Conservation (phyloP, 2,797 vertebrate genomes). For the Alcedo atthis region DNA sequence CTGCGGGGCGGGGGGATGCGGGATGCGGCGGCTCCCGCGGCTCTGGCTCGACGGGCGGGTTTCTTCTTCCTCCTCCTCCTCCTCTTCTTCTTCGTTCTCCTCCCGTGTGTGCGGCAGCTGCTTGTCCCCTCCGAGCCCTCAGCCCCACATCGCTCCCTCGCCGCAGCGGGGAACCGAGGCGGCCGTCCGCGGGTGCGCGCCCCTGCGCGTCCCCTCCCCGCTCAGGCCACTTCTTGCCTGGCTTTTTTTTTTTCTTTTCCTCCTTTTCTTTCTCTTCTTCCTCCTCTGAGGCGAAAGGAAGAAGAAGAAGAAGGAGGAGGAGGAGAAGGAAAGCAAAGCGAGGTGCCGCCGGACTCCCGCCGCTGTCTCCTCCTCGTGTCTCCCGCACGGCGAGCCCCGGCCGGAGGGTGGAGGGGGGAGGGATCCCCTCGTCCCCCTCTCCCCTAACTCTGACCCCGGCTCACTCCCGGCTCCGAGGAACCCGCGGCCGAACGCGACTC, state of each 20-base stretch:
- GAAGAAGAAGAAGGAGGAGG: constrained; percentile 1
- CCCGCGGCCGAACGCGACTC: neutral
- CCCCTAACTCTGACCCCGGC: constrained; percentile 49
- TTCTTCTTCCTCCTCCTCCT: neutral
- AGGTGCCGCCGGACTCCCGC: neutral
- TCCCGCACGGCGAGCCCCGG: constrained; percentile 41
- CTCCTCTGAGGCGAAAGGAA: neutral
- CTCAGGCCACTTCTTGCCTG: neutral
- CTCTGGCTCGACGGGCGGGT: neutral
- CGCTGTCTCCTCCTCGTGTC: neutral
- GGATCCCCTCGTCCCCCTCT: neutral
- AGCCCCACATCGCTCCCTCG: neutral
- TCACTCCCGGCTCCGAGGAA: neutral
- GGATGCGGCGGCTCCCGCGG: neutral
- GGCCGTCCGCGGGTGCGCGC: neutral
- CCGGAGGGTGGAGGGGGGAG: constrained; percentile 8
- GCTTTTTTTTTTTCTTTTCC: neutral
- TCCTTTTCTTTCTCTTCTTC: neutral
- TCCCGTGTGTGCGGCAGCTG: neutral
- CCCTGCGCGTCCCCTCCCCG: neutral
- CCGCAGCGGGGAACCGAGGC: neutral
- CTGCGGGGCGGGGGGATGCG: neutral
- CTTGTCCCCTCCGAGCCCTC: constrained; percentile 12
- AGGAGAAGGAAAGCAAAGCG: constrained; percentile 38
- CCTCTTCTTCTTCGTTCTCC: neutral